Base-by-base conservation (phyloP, 2,888 invertebrate species). In the Pinctada fucata region DNA sequence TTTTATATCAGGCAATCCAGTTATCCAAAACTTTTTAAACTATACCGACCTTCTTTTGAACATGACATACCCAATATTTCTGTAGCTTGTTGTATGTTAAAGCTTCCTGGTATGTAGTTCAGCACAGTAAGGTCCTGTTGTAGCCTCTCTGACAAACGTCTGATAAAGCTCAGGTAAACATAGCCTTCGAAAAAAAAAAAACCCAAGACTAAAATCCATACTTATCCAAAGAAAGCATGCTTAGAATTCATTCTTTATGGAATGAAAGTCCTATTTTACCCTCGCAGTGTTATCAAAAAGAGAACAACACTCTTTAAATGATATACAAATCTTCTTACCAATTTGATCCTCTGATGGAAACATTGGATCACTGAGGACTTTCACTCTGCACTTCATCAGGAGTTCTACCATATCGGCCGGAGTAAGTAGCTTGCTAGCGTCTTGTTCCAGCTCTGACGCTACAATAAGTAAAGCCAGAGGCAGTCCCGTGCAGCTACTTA, bases 391-490 rank as follows among this genome's bases (percentile, higher is more conserved):
- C 16, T 79, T 72, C 10, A 72, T 76, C 0, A 87, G 77, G 6
- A 85, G 45, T 16, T 83, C 80, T 2, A 82, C 83, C 81, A 87
- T 82, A 50, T 87, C 85, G 47, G 75, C 75, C 3, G 84, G 82
- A 2, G 76, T 81, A 4, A 85, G 65, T 63, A 82, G 49, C n/a
- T n/a, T n/a, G 2, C 80, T 79, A 45, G 76, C 76, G n/a, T n/a
- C n/a, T 65, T 81, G 82, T 6, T 76, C 80, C 63, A 87, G 70
- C 70, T 85, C 84, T 47, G 82, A 73, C 50, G 80, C 84, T 50
- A 82, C 82, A 81, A 87, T 81, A 52, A 85, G 65, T 31, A 85
- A 72, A 31, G 84, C 77, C 51, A 85, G 72, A 6, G 86, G 86
- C 48, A 87, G 71, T n/a, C 84, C 81, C 31, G 83, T 83, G 75